Evolutionary conservation across 2,797 vertebrate species (phyloP).

Genomic region (Clangula hyemalis): DNA sequence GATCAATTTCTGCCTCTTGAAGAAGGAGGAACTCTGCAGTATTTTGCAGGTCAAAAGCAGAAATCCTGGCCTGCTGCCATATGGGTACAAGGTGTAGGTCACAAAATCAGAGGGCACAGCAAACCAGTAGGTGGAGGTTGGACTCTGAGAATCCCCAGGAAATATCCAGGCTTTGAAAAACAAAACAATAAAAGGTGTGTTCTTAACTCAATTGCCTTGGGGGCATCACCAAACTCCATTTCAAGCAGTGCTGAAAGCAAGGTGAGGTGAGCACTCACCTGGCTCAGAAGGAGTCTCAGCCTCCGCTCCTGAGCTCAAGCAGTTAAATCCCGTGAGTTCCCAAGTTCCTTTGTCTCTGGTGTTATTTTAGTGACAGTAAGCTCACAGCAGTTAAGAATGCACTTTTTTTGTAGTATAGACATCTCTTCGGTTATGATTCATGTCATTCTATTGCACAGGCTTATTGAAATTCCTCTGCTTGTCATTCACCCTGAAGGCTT

Average conservation of each 20-base stretch:
- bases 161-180: slow-evolving; percentile 7
- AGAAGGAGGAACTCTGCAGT: neutral
- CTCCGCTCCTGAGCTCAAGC: neutral
- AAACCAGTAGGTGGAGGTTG: neutral
- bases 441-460: slow-evolving; percentile 41
- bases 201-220: neutral
- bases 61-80: neutral
- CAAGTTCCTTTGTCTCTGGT: slow-evolving; percentile 33
- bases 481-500: slow-evolving; percentile 56
- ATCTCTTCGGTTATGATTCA: slow-evolving; percentile 60
- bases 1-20: neutral
- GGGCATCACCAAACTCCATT: neutral
- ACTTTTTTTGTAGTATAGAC: neutral
- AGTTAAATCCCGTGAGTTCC: neutral
- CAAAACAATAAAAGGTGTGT: neutral
- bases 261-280: neutral
- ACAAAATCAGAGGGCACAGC: neutral
- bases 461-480: slow-evolving; percentile 65
- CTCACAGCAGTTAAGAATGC: slow-evolving; percentile 18
- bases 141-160: neutral
- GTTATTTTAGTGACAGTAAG: slow-evolving; percentile 22
- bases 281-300: neutral
- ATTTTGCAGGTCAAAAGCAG: neutral
- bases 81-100: accelerated
- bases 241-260: neutral